Conservation (phyloP, 2,888 invertebrate species). For the Parelbella ahira region DNA sequence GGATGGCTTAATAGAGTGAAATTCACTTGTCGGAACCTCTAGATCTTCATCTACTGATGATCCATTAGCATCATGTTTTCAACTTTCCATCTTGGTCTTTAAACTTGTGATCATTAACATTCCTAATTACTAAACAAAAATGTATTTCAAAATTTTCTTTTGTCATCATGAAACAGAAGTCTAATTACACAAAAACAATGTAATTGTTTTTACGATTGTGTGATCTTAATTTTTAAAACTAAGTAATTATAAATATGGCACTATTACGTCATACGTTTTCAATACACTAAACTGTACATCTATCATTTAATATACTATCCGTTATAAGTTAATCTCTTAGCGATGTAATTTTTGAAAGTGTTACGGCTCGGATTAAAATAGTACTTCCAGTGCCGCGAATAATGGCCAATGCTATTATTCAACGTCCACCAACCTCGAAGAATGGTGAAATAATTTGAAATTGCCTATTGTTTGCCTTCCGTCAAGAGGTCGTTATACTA, state of each 20-base stretch:
- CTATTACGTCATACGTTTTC: too few species aligned
- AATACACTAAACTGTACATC: conserved; percentile 3
- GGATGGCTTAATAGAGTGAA: conserved; percentile 25
- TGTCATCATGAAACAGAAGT: too few species aligned
- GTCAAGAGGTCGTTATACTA: conserved; percentile 38
- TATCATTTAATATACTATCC: neutral
- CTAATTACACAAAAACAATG: too few species aligned
- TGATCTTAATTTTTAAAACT: too few species aligned
- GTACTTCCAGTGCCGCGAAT: conserved; percentile 9
- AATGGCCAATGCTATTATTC: conserved; percentile 18
- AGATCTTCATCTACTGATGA: neutral
- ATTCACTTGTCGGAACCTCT: conserved; percentile 18
- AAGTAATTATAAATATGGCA: too few species aligned
- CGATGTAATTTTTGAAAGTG: conserved; percentile 24
- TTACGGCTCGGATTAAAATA: conserved; percentile 15
- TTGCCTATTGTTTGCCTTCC: conserved; percentile 60
- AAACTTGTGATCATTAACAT: too few species aligned
- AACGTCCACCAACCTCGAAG: conserved; percentile 26
- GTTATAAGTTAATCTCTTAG: conserved; percentile 4
- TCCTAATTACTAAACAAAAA: too few species aligned
- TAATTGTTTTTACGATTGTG: too few species aligned
- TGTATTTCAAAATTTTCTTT: too few species aligned
- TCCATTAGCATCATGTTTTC: too few species aligned
- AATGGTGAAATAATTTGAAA: conserved; percentile 54
- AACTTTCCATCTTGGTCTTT: too few species aligned